These are phyloP conservation scores for Procavia capensis DNA, from an alignment of 2,113 vertebrate species.

Conservation along the genomic window DNA sequence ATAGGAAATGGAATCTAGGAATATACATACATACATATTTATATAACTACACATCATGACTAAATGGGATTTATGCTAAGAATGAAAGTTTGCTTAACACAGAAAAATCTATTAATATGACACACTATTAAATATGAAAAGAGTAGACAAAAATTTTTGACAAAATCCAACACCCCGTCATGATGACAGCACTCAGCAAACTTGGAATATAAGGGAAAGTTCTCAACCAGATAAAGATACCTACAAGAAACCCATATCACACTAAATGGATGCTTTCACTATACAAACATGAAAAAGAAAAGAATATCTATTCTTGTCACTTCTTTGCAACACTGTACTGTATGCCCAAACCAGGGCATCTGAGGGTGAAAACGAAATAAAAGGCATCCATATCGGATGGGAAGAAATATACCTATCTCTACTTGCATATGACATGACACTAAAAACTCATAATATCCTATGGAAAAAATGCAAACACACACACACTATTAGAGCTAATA, in stretches of 20 bases:
- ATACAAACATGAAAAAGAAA: background rate
- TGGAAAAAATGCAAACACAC: background rate
- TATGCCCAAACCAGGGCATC: no score
- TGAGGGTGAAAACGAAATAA: no score
- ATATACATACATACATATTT: no score
- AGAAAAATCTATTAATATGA: no score
- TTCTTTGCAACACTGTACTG: no score
- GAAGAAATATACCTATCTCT: no score
- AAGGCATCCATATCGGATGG: no score
- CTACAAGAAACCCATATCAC: background rate
- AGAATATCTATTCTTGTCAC: background rate
- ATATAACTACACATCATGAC: background rate
- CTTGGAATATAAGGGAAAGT: background rate
- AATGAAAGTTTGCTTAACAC: no score
- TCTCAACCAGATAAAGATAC: background rate
- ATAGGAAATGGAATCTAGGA: no score
- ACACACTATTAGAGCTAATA: background rate
- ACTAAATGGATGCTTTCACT: background rate
- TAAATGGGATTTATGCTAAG: no score
- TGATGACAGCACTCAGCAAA: constrained; percentile 8
- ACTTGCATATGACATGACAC: background rate
- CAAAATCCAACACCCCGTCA: constrained; percentile 21
- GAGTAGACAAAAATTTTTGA: background rate
- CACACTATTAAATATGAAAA: background rate
- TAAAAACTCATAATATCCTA: background rate